Conservation (phyloP, 92 coral and sea anemone genomes). For the Phymanthus crucifer region DNA sequence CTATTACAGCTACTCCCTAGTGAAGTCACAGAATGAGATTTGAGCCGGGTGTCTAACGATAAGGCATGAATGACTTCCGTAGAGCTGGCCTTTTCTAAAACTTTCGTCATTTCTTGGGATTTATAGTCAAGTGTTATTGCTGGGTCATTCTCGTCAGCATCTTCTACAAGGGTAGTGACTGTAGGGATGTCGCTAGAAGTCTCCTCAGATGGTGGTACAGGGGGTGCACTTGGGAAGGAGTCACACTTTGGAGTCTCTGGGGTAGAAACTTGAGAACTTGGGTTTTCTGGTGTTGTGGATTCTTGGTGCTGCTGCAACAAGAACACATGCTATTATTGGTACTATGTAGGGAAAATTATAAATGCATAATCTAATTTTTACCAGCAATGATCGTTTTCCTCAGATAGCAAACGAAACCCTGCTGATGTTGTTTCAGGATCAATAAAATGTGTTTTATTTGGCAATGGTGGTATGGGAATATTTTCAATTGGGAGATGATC, state of each 20-base stretch:
- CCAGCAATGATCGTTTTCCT: too few species aligned
- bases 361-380: too few species aligned
- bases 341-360: too few species aligned
- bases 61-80: constrained; percentile 86
- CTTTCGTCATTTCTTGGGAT: constrained; percentile 90
- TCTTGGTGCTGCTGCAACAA: constrained; percentile 7
- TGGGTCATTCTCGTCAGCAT: constrained; percentile 45
- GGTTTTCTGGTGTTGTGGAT: constrained; percentile 6
- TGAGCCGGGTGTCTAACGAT: constrained; percentile 70
- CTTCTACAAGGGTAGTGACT: background rate
- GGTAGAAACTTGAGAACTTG: constrained; percentile 16
- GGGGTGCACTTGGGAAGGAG: background rate
- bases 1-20: constrained; percentile 73
- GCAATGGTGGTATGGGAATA: too few species aligned
- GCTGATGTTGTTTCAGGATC: too few species aligned
- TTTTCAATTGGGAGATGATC: too few species aligned
- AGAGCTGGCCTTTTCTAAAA: constrained; percentile 84
- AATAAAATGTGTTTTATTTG: too few species aligned
- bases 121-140: constrained; percentile 83
- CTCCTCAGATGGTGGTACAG: background rate
- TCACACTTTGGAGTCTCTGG: background rate
- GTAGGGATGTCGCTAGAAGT: background rate
- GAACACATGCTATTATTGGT: too few species aligned
- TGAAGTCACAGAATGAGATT: constrained; percentile 87
- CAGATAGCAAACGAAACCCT: too few species aligned